A percentile compares a stretch with the other conserved stretches of the same genome.
phyloP scores from a whole-genome alignment of 2,113 vertebrate genomes.

The Neolamprologus sp. region DNA sequence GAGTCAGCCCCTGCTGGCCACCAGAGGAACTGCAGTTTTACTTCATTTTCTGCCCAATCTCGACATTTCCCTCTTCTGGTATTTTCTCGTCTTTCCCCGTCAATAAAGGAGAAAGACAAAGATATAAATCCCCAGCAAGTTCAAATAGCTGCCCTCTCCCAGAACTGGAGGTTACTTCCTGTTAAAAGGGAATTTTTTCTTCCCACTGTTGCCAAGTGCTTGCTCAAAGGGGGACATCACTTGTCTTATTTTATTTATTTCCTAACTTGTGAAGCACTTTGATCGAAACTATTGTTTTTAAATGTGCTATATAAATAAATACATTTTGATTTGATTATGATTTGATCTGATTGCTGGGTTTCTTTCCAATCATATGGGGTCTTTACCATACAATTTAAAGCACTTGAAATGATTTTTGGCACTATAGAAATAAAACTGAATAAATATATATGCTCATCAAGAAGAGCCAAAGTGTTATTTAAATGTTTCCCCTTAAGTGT shows the following conservation, averaged over 20 bases:
- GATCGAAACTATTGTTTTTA: not conserved
- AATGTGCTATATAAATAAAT: not conserved
- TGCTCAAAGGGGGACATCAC: accelerated
- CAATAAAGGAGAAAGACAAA: not conserved
- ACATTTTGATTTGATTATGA: not conserved
- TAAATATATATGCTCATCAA: no score
- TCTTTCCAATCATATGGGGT: no score
- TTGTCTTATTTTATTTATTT: not conserved
- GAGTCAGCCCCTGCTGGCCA: not conserved
- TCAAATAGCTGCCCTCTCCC: not conserved
- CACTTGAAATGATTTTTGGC: no score
- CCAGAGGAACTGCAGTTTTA: not conserved
- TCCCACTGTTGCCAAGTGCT: not conserved
- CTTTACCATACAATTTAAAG: no score
- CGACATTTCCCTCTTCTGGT: accelerated
- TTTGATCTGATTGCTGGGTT: not conserved
- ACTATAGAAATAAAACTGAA: no score
- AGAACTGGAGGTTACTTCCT: not conserved
- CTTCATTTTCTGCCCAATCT: not conserved
- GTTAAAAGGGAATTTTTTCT: not conserved
- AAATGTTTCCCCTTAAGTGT: not conserved
- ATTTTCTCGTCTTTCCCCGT: not conserved
- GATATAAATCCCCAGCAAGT: not conserved
- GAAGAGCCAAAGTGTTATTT: not conserved
- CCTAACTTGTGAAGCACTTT: not conserved